Conservation (phyloP, 2,113 vertebrate genomes). For the Albula goreensis region DNA sequence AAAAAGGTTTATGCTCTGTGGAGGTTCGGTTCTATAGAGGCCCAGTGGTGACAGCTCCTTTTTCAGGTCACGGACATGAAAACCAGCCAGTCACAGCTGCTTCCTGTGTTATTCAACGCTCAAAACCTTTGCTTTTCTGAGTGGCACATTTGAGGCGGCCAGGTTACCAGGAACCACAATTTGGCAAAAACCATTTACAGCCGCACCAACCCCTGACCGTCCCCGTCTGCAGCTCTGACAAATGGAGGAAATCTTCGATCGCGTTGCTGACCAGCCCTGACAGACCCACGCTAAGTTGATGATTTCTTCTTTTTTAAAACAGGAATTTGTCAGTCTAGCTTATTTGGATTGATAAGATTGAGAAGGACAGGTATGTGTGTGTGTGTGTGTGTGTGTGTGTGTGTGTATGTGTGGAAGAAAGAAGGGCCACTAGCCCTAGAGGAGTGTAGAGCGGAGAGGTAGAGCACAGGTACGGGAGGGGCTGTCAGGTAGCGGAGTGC, state of each 20-base stretch:
- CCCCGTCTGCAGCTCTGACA: background rate
- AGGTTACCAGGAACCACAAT: too few species aligned
- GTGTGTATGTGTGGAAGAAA: background rate
- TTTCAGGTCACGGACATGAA: background rate
- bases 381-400: background rate
- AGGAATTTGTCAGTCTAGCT: background rate
- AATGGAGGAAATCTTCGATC: background rate
- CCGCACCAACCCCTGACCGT: background rate
- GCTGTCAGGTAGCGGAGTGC: constrained; percentile 15
- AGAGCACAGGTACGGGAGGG: background rate
- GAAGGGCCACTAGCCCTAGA: background rate
- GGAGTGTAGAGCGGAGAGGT: background rate
- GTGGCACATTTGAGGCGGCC: too few species aligned
- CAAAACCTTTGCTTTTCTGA: background rate
- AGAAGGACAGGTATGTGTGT: background rate
- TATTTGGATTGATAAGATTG: background rate
- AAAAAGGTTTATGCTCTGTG: background rate
- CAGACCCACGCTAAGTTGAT: background rate
- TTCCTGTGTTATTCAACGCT: background rate
- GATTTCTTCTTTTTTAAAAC: background rate
- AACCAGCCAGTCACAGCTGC: background rate
- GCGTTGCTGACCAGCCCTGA: background rate
- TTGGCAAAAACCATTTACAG: too few species aligned
- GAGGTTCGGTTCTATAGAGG: background rate
- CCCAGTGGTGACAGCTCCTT: background rate